A percentile compares a stretch with the other conserved stretches of the same genome.
phyloP scores from a whole-genome alignment of 2,888 invertebrate species.

The Anorthoa munda region DNA sequence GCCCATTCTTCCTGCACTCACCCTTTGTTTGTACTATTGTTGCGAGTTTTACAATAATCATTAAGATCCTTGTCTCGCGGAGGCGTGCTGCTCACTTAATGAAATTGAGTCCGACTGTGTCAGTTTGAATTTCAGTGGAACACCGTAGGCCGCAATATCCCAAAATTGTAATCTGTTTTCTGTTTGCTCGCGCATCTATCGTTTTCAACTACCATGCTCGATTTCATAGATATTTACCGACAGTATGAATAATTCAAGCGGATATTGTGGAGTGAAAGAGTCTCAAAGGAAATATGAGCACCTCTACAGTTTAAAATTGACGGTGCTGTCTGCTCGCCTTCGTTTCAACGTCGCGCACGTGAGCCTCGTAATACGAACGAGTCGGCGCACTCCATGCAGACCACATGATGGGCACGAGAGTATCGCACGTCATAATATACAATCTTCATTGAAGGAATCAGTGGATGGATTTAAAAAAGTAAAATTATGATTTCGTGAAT shows the following conservation, averaged over 20 bases:
- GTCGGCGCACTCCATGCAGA: conserved; percentile 3
- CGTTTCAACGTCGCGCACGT: conserved; percentile 50
- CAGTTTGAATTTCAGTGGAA: conserved; percentile 37
- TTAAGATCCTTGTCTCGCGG: conserved; percentile 71
- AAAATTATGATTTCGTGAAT: neutral
- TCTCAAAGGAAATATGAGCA: conserved; percentile 86
- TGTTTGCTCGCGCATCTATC: conserved; percentile 62
- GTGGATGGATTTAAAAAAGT: neutral
- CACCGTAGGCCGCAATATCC: neutral
- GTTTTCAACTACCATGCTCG: conserved; percentile 77
- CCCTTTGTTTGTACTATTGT: conserved; percentile 79
- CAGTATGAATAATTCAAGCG: conserved; percentile 87
- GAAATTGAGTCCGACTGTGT: conserved; percentile 62
- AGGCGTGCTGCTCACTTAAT: conserved; percentile 66
- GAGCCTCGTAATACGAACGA: conserved; percentile 38
- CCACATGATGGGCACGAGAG: conserved; percentile 17
- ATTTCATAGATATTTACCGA: conserved; percentile 84
- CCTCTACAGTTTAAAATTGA: conserved; percentile 85
- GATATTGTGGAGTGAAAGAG: conserved; percentile 83
- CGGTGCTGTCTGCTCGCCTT: conserved; percentile 71
- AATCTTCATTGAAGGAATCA: conserved; percentile 13
- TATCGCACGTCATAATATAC: conserved; percentile 18
- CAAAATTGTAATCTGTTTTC: conserved; percentile 32
- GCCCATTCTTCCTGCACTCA: conserved; percentile 73
- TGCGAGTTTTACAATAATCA: conserved; percentile 76